These are phyloP conservation scores for Bilobella aurantiaca DNA, from an alignment of 1,140 invertebrate species.

Conservation along the genomic window DNA sequence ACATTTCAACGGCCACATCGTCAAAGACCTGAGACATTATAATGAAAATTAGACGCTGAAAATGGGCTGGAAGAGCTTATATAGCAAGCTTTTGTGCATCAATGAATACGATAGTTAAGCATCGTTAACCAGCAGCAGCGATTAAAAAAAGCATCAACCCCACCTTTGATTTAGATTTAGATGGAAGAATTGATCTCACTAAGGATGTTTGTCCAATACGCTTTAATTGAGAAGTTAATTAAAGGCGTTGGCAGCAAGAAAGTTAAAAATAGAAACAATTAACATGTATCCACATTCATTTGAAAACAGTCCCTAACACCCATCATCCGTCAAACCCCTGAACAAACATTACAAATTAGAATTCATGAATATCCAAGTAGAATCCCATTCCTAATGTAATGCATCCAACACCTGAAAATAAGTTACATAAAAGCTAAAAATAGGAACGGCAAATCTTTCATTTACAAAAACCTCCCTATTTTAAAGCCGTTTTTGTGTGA, in stretches of 20 bases:
- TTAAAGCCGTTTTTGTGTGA: no score
- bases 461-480: no score
- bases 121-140: neutral
- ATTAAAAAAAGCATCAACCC: constrained; percentile 7
- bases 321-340: neutral
- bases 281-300: neutral
- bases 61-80: neutral
- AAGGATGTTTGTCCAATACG: constrained; percentile 25
- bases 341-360: neutral
- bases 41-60: no score
- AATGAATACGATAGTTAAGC: neutral
- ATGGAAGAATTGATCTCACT: constrained; percentile 29
- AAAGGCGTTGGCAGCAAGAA: constrained; percentile 12
- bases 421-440: no score
- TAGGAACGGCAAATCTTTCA: no score
- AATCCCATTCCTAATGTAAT: no score
- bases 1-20: constrained; percentile 80
- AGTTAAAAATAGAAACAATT: constrained; percentile 7
- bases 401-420: no score
- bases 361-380: neutral
- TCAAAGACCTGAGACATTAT: constrained; percentile 65
- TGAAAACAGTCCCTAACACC: neutral
- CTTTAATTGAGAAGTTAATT: constrained; percentile 18
- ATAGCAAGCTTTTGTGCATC: no score
- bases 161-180: constrained; percentile 34